A percentile compares a stretch with the other conserved stretches of the same genome.
Conservation (phyloP, 2,888 invertebrate species). For the Dexiosoma caninum region DNA sequence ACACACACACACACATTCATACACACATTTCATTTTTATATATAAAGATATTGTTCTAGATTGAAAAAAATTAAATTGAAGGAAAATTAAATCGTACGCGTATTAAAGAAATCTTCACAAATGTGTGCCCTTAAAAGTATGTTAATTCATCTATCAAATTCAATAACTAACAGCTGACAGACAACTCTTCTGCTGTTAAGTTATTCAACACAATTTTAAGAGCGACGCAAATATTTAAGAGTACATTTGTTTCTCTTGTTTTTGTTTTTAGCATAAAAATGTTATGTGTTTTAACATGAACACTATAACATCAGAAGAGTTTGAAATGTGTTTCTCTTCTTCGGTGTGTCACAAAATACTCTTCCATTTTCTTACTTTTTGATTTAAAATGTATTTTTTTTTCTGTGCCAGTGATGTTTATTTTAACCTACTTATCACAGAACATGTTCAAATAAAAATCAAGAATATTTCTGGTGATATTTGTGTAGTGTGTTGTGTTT, state of each 20-base stretch:
- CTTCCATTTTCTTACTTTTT: too few species aligned
- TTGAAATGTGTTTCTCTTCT: too few species aligned
- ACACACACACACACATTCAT: too few species aligned
- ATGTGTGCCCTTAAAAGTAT: neutral
- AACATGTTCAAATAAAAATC: slow-evolving; percentile 10
- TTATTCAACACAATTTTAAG: neutral
- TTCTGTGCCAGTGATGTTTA: neutral
- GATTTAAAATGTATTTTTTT: neutral
- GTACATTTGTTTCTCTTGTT: too few species aligned
- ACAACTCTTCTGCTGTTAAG: neutral
- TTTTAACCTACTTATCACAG: slow-evolving; percentile 29
- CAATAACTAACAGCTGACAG: neutral
- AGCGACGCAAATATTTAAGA: too few species aligned
- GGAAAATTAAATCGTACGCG: too few species aligned
- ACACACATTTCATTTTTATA: too few species aligned
- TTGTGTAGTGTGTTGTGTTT: neutral
- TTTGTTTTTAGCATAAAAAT: too few species aligned
- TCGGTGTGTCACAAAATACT: too few species aligned
- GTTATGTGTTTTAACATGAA: neutral
- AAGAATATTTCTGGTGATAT: slow-evolving; percentile 3
- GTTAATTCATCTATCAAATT: neutral
- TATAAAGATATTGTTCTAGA: too few species aligned
- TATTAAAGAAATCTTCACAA: neutral
- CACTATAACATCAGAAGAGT: neutral
- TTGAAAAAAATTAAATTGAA: too few species aligned